Evolutionary conservation across 1,140 invertebrate species (phyloP).

Genomic region (Parapsyche elsis): DNA sequence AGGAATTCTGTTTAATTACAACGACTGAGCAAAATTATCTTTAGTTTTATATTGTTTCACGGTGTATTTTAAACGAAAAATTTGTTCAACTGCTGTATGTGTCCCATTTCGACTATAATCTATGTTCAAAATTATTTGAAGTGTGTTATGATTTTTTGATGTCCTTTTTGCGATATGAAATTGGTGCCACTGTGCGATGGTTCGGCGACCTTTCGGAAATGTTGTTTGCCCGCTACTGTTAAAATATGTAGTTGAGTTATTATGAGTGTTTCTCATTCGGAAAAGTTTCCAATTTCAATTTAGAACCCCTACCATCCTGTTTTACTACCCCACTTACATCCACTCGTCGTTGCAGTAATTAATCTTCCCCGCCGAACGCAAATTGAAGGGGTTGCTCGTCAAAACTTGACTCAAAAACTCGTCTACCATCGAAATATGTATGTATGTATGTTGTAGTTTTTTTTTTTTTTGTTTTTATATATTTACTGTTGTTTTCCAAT

Average conservation of each 20-base stretch:
- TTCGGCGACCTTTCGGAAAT: neutral
- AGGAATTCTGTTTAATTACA: too few relatives aligned
- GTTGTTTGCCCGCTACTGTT: neutral
- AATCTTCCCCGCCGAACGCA: constrained; percentile 4
- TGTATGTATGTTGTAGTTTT: neutral
- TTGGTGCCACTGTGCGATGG: neutral
- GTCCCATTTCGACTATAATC: too few relatives aligned
- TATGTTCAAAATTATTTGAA: too few relatives aligned
- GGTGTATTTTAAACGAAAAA: too few relatives aligned
- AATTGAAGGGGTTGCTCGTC: constrained; percentile 18
- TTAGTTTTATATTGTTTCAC: too few relatives aligned
- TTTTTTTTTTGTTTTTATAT: too few relatives aligned
- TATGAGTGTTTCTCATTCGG: neutral
- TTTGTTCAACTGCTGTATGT: too few relatives aligned
- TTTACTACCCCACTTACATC: neutral
- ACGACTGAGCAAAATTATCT: too few relatives aligned
- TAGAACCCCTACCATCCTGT: neutral
- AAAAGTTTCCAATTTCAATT: constrained; percentile 29
- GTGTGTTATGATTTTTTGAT: too few relatives aligned
- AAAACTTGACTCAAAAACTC: neutral
- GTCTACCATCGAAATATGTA: neutral
- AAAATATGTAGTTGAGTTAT: constrained; percentile 7
- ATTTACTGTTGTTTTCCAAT: too few relatives aligned
- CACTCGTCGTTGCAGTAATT: neutral
- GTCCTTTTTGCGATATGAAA: too few relatives aligned